Evolutionary conservation across 2,797 vertebrate genomes (phyloP).

Genomic region (Sebastes vulpes): DNA sequence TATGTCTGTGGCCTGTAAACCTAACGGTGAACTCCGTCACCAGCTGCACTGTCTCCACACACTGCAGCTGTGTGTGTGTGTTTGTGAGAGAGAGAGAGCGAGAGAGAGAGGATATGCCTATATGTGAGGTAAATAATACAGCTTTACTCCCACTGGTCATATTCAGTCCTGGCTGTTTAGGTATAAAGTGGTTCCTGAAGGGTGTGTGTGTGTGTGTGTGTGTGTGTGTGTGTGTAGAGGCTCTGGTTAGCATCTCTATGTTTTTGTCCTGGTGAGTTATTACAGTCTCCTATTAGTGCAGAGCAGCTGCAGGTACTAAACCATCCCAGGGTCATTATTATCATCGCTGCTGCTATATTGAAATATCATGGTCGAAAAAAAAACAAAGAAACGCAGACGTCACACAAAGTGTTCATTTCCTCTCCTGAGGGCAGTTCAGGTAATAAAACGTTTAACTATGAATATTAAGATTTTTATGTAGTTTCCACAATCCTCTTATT

Average conservation of each 20-base stretch:
- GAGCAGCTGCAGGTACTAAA: conserved; percentile 40
- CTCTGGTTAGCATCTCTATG: conserved; percentile 31
- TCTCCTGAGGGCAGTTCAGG: neutral
- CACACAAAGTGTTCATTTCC: neutral
- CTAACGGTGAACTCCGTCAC: conserved; percentile 42
- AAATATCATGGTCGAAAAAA: neutral
- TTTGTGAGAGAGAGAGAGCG: neutral
- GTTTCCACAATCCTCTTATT: neutral
- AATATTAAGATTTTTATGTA: neutral
- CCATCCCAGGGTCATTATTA: neutral
- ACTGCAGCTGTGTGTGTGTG: conserved; percentile 28
- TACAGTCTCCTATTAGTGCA: conserved; percentile 1
- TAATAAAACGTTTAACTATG: neutral
- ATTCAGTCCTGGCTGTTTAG: conserved; percentile 30
- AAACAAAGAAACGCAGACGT: neutral
- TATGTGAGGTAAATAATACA: conserved; percentile 37
- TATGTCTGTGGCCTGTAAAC: conserved; percentile 67
- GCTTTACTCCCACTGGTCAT: conserved; percentile 39
- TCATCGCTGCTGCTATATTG: neutral
- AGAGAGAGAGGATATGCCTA: too few relatives aligned
- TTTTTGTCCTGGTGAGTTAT: conserved; percentile 11
- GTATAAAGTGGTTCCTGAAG: conserved; percentile 24
- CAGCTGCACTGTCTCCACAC: conserved; percentile 32
- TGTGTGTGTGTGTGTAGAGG: neutral
- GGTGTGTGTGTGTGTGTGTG: neutral